Conservation (phyloP, 2,888 invertebrate genomes). For the Nomada ruficornis region DNA sequence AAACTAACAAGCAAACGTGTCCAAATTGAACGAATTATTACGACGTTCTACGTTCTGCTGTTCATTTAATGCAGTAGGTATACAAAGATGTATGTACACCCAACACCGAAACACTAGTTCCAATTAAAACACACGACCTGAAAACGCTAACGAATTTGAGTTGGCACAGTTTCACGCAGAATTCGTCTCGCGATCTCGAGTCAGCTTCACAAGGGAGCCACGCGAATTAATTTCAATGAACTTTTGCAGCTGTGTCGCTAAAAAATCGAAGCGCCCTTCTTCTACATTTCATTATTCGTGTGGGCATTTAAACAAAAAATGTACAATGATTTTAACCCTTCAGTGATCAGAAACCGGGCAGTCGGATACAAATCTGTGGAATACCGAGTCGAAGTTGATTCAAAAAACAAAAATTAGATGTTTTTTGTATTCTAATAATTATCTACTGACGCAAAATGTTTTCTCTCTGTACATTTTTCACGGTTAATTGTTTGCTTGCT, state of each 20-base stretch:
- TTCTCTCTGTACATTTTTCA: too few species aligned
- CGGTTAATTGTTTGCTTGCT: too few species aligned
- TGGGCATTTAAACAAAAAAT: too few species aligned
- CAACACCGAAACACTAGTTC: conserved; percentile 7
- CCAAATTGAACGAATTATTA: conserved; percentile 19
- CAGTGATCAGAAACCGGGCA: too few species aligned
- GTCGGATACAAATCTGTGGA: too few species aligned
- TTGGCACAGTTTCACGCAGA: conserved; percentile 35
- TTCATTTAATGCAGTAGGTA: neutral
- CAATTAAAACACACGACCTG: conserved; percentile 29
- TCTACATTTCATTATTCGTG: neutral
- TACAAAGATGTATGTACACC: neutral
- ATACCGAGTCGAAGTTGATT: too few species aligned
- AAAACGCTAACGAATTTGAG: conserved; percentile 42
- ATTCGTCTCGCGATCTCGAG: conserved; percentile 10
- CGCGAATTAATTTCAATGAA: neutral
- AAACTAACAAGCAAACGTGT: neutral
- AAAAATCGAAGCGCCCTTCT: neutral
- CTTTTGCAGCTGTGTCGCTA: neutral
- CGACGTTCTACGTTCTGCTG: conserved; percentile 1
- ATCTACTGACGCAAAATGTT: too few species aligned
- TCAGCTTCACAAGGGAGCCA: too few species aligned
- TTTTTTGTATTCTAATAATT: too few species aligned
- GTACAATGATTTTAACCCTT: too few species aligned
- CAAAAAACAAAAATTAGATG: too few species aligned